Evolutionary conservation across 2,113 vertebrate genomes (phyloP), one percentile per base, ranked within the genome.

Genomic region (Tychaedon coryphoeus): DNA sequence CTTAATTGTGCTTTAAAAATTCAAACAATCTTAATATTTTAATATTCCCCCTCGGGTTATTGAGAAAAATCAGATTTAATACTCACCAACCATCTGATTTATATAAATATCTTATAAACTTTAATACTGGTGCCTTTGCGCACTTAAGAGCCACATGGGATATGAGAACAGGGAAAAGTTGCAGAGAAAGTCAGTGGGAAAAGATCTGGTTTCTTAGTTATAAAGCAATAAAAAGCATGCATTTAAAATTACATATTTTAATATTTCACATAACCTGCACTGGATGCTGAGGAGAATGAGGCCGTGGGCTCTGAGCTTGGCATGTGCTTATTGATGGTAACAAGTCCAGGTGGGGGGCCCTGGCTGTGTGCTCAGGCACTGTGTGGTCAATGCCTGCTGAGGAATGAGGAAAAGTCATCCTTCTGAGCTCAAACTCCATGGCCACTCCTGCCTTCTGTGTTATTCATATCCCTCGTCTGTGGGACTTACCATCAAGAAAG

Each of bases 51-150:
- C 90, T 95, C 29, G 4, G 79, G 87, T 96, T 95, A 94, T 90
- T 94, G 90, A 85, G 83, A 86, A 92, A 93, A 95, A 95, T 95
- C 88, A 92, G 65, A 86, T 95, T 95, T 97, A 95, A 91, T 92
- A 90, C 92, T 94, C 81, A 91, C 95, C 88, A 96, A 92, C 76
- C 94, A 88, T 97, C 88, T 96, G 97, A 96, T 95, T 97, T 95
- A 96, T 97, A 97, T 97, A 96, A 93, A 95, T 94, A 96, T 96
- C 96, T 96, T 95, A 97, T 97, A 95, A 97, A 97, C 69, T 96
- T 97, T 96, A 95, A 92, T 79, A 88, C 90, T 91, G 92, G 92
- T 96, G 96, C 96, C 97, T 96, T 96, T 96, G 66, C 88, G 0
- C 54, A 56, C 84, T 97, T 97, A 97, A 84, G 69, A 96, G 95